Evolutionary conservation across 2,113 vertebrate genomes (phyloP), one percentile per base, ranked within the genome.

Genomic region (Ciconia stormi): DNA sequence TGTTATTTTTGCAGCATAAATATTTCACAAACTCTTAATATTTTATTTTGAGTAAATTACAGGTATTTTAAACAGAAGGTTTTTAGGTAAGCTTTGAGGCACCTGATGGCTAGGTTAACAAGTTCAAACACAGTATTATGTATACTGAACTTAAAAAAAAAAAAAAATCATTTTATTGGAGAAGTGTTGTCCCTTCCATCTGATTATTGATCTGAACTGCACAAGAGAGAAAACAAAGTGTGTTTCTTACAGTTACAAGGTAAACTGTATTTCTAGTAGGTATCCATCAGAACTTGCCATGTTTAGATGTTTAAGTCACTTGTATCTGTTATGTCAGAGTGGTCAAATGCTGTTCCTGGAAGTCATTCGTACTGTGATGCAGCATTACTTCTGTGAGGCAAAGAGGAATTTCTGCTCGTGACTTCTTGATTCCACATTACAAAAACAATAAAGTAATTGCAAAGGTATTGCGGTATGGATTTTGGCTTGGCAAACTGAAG

Each of bases 1-100:
- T 95, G 74, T 58, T 94, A 77, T 88, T 91, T 95, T 89, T 91
- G 62, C 77, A 87, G 12, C 47, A 95, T 63, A 89, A 92, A 81
- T 36, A 47, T 92, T 96, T 92, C 42, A 87, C 26, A 93, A 73
- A 73, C 36, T 90, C 72, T 13, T 78, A 46, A 26, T 52, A 42
- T 83, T 91, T 93, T 58, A 61, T 90, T 96, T 96, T 71, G 29
- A 85, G 23, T 94, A 89, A 94, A n/a, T 85, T 58, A 16, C 6
- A 78, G 38, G 38, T 66, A 62, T 81, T 83, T 77, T 72, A 66
- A 76, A 44, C 20, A 49, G 25, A 44, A 53, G 9, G 5, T 3
- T 74, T 87, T 90, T 62, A 76, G 27, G 6, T 66, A 36, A 55
- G 40, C 52, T 81, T 61, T 70, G 76, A 82, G 12, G 27, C 10